phyloP scores from a whole-genome alignment of 2,113 vertebrate genomes.

The Embiotoca jacksoni region DNA sequence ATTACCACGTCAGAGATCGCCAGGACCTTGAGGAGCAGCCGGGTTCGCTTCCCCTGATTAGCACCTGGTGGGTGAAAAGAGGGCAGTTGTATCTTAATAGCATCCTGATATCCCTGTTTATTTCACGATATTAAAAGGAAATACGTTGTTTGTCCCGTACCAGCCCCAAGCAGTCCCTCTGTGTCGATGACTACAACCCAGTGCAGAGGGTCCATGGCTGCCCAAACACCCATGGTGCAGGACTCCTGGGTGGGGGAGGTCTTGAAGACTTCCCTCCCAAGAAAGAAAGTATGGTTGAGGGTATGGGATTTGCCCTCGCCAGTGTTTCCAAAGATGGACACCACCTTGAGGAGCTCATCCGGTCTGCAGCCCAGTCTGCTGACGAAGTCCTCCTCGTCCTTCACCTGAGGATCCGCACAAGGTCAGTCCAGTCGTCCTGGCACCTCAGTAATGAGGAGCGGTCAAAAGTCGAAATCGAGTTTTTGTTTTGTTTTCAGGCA shows the following conservation, averaged over 20 bases:
- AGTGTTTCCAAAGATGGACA: constrained; percentile 98
- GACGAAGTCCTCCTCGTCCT: constrained; percentile 93
- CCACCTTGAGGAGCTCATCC: constrained; percentile 96
- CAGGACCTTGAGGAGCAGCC: constrained; percentile 96
- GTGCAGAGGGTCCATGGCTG: constrained; percentile 94
- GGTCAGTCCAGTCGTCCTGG: background rate
- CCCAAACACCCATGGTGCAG: constrained; percentile 98
- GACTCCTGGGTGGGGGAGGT: constrained; percentile 97
- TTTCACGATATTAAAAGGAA: background rate
- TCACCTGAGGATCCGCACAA: constrained; percentile 85
- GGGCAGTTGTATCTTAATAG: background rate
- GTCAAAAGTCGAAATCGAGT: background rate
- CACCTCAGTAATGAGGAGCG: background rate
- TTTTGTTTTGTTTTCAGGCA: too few relatives aligned
- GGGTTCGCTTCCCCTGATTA: constrained; percentile 95
- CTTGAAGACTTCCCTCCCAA: constrained; percentile 96
- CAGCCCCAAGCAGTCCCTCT: constrained; percentile 94
- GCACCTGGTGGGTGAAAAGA: constrained; percentile 78
- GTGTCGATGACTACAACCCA: constrained; percentile 95
- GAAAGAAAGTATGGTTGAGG: constrained; percentile 98
- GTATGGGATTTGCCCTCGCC: constrained; percentile 99
- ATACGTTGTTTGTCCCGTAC: constrained; percentile 39
- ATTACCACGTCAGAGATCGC: constrained; percentile 97
- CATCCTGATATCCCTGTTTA: background rate
- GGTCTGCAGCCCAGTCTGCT: constrained; percentile 89